Percentiles rank a stretch among this genome's conserved stretches.
Conservation (phyloP, 2,797 vertebrate genomes). For the Leptodactylus fallax region DNA sequence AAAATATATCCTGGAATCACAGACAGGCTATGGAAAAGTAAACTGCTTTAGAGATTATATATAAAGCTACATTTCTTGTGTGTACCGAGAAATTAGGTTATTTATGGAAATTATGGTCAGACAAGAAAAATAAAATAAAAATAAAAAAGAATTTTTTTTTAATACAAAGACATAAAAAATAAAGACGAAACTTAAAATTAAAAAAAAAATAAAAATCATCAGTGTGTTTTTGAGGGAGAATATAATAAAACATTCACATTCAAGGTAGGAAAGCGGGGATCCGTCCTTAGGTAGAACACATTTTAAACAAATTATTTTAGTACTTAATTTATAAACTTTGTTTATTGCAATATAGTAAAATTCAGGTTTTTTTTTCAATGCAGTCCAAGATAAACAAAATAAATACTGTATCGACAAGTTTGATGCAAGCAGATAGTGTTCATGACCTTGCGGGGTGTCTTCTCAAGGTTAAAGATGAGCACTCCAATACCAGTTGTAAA, state of each 20-base stretch:
- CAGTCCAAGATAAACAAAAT: conserved; percentile 74
- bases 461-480: background rate
- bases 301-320: conserved; percentile 36
- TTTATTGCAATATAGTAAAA: conserved; percentile 74
- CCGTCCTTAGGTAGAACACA: conserved; percentile 4
- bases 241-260: conserved; percentile 42
- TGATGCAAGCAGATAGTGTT: conserved; percentile 7
- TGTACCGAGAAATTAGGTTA: background rate
- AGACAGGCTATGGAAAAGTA: background rate
- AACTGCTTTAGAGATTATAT: background rate
- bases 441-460: conserved; percentile 8
- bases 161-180: too few relatives aligned
- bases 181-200: too few relatives aligned
- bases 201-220: background rate
- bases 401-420: conserved; percentile 47
- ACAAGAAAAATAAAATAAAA: background rate
- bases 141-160: too few relatives aligned
- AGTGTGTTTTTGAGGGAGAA: conserved; percentile 12
- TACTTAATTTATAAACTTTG: conserved; percentile 58
- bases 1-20: background rate
- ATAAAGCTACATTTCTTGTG: background rate
- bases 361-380: conserved; percentile 68
- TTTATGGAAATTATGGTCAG: background rate
- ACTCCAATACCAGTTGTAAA: background rate
- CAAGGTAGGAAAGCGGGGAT: background rate